phyloP scores from a whole-genome alignment of 2,113 vertebrate genomes.

The Aphyosemion australe region DNA sequence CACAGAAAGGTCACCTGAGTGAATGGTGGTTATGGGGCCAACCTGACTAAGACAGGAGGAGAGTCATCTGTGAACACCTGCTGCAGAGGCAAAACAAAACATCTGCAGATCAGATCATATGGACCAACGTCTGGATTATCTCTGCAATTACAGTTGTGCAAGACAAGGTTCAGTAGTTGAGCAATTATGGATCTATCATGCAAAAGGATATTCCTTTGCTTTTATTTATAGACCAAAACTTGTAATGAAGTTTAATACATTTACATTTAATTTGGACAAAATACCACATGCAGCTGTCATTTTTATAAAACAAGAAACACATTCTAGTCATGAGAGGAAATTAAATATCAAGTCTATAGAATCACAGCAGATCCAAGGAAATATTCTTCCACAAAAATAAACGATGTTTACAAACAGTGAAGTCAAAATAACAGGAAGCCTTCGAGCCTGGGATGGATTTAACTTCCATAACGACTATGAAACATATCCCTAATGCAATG shows the following conservation, averaged over 20 bases:
- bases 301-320: background rate
- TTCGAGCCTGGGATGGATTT: background rate
- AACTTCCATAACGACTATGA: constrained; percentile 23
- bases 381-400: constrained; percentile 19
- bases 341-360: background rate
- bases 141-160: background rate
- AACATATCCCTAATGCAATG: constrained; percentile 22
- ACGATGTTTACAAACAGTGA: background rate
- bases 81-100: constrained; percentile 57
- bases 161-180: background rate
- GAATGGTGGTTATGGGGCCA: constrained; percentile 23
- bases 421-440: background rate
- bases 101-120: constrained; percentile 57
- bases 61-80: constrained; percentile 58
- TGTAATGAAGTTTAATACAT: too few species aligned
- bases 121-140: background rate
- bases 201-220: background rate
- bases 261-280: too few species aligned
- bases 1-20: constrained; percentile 3
- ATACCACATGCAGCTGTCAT: background rate
- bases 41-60: constrained; percentile 11
- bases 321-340: constrained; percentile 3
- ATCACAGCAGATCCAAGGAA: constrained; percentile 6
- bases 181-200: background rate
- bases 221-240: too few species aligned